Percentiles rank a stretch among this genome's conserved stretches.
phyloP scores from a whole-genome alignment of 2,113 vertebrate genomes.

The Peromyscus leucopus region DNA sequence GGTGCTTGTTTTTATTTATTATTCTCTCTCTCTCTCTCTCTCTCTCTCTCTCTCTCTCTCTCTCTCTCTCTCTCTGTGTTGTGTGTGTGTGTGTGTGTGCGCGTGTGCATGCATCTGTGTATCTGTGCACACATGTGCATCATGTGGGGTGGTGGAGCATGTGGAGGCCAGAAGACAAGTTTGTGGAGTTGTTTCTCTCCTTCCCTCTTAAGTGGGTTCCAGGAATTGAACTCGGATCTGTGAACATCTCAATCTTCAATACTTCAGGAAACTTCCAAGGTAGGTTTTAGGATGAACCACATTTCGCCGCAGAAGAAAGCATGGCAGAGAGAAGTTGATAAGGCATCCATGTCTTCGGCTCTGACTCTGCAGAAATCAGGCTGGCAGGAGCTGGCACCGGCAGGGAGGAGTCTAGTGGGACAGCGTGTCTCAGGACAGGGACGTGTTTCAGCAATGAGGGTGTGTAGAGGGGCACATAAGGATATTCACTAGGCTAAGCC shows the following conservation, averaged over 20 bases:
- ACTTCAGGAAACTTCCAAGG: neutral
- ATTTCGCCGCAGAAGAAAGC: neutral
- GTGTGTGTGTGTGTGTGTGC: neutral
- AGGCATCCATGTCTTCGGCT: neutral
- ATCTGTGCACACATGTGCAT: fast-evolving
- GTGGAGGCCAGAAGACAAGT: no score
- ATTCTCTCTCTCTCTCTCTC: neutral
- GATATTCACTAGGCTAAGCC: neutral
- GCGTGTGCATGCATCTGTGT: neutral
- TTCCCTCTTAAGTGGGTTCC: neutral
- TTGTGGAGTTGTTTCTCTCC: neutral
- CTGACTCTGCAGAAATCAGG: neutral
- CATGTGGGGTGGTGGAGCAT: neutral
- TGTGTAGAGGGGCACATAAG: neutral
- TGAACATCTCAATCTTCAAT: fast-evolving
- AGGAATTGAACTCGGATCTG: neutral
- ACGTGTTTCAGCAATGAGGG: neutral
- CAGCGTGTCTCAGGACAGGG: neutral
- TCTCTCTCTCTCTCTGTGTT: neutral
- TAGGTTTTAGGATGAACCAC: fast-evolving
- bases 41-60: neutral
- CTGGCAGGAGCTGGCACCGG: neutral
- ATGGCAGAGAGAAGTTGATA: neutral
- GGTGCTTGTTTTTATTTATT: neutral
- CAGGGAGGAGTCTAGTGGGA: neutral